These are phyloP conservation scores for Cephonodes hylas DNA, from an alignment of 2,888 invertebrate species.

Conservation along the genomic window DNA sequence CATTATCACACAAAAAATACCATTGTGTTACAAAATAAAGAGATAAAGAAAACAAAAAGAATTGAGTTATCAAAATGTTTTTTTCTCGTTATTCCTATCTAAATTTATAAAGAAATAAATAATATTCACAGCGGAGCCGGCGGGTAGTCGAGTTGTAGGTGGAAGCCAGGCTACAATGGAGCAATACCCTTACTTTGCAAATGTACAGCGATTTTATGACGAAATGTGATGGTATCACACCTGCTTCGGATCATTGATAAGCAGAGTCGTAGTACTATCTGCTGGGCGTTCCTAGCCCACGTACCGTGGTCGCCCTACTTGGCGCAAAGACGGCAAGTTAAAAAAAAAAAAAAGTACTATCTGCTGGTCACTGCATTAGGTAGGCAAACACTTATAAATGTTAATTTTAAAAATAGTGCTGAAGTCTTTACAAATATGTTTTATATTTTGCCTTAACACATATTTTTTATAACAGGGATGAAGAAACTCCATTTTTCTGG, in stretches of 20 bases:
- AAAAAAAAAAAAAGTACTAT: too few species aligned
- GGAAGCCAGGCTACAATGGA: neutral
- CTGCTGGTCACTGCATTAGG: too few species aligned
- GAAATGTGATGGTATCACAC: neutral
- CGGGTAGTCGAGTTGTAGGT: neutral
- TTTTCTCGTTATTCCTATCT: too few species aligned
- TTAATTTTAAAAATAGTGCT: neutral
- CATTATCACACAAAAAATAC: too few species aligned
- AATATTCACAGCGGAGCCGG: constrained; percentile 22
- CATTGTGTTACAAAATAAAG: too few species aligned
- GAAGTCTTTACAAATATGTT: neutral
- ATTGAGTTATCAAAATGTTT: too few species aligned
- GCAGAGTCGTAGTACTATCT: constrained; percentile 12
- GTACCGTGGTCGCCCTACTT: too few species aligned
- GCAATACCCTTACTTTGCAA: neutral
- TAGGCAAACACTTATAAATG: too few species aligned
- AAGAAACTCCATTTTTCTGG: neutral
- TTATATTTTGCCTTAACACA: neutral
- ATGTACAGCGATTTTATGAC: neutral
- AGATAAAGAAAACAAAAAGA: too few species aligned
- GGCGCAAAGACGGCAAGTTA: too few species aligned
- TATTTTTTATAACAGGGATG: neutral
- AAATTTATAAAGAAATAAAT: too few species aligned
- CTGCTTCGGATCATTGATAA: neutral
- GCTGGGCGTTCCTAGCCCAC: too few species aligned